These are phyloP conservation scores for Apotomis betuletana DNA, from an alignment of 2,888 invertebrate genomes.

Conservation along the genomic window DNA sequence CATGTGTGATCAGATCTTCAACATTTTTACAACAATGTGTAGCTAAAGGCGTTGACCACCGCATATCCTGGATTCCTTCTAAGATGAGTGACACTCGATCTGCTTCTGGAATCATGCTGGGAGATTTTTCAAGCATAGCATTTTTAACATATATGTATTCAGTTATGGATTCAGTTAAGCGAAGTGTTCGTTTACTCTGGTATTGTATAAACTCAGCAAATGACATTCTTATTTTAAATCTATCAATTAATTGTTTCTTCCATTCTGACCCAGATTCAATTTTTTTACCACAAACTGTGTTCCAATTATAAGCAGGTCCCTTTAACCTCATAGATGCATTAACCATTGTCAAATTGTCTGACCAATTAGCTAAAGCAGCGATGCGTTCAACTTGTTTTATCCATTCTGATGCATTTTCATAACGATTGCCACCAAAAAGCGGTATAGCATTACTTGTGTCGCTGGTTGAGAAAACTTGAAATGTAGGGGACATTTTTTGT, in stretches of 20 bases:
- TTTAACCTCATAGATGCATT: no score
- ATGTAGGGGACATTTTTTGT: not conserved
- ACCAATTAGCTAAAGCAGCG: no score
- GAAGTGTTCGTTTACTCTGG: no score
- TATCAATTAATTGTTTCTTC: no score
- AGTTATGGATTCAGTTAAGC: not conserved
- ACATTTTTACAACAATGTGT: not conserved
- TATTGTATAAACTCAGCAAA: no score
- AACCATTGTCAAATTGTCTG: no score
- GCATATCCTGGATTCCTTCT: constrained; percentile 8
- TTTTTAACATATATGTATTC: constrained; percentile 23
- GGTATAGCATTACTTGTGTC: constrained; percentile 15
- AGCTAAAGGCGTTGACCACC: constrained; percentile 12
- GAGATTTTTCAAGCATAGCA: constrained; percentile 17
- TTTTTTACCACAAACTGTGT: not conserved
- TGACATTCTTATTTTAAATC: no score
- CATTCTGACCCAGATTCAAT: not conserved
- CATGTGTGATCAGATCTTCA: constrained; percentile 7
- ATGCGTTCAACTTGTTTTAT: constrained; percentile 3
- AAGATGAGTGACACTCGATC: constrained; percentile 8
- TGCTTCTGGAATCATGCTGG: constrained; percentile 12
- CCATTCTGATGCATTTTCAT: not conserved
- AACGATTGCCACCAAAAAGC: constrained; percentile 2
- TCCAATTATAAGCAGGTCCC: no score
- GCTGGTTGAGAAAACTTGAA: constrained; percentile 15